These are phyloP conservation scores for Osmerus eperlanus DNA, from an alignment of 2,113 vertebrate species.

Conservation along the genomic window DNA sequence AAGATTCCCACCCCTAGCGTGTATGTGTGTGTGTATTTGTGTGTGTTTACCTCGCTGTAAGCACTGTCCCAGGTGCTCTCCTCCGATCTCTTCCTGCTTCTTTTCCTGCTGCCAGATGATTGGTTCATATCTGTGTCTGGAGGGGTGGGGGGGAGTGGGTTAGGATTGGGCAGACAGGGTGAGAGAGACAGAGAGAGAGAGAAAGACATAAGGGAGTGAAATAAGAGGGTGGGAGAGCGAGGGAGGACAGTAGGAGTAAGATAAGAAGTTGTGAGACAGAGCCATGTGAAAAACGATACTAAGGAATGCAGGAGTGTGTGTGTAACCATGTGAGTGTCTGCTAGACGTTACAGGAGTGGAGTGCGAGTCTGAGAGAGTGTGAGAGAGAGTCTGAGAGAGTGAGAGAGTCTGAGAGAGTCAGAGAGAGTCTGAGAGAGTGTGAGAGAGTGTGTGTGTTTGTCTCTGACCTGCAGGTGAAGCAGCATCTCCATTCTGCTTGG, in stretches of 20 bases:
- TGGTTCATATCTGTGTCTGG: slow-evolving; percentile 11
- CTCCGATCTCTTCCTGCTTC: slow-evolving; percentile 1
- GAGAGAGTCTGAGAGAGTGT: slow-evolving; percentile 1
- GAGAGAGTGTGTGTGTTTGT: neutral
- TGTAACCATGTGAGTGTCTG: neutral
- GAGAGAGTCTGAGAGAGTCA: neutral
- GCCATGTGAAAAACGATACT: too few relatives aligned
- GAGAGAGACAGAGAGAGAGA: neutral
- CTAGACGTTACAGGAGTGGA: neutral
- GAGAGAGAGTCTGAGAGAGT: neutral
- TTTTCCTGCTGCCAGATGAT: neutral
- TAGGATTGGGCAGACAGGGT: neutral
- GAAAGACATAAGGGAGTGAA: neutral
- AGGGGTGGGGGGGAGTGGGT: neutral
- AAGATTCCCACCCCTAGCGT: too few relatives aligned
- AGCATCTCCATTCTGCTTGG: slow-evolving; percentile 69
- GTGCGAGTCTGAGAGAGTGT: neutral
- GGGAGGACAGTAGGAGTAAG: neutral
- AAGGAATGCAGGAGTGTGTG: neutral
- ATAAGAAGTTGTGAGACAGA: too few relatives aligned
- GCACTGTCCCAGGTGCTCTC: neutral
- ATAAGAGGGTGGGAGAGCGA: neutral
- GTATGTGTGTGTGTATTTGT: neutral
- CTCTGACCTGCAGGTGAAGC: slow-evolving; percentile 67
- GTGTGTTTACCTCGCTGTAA: slow-evolving; percentile 1